phyloP scores from a whole-genome alignment of 2,888 invertebrate species.

The Erebia aethiops region DNA sequence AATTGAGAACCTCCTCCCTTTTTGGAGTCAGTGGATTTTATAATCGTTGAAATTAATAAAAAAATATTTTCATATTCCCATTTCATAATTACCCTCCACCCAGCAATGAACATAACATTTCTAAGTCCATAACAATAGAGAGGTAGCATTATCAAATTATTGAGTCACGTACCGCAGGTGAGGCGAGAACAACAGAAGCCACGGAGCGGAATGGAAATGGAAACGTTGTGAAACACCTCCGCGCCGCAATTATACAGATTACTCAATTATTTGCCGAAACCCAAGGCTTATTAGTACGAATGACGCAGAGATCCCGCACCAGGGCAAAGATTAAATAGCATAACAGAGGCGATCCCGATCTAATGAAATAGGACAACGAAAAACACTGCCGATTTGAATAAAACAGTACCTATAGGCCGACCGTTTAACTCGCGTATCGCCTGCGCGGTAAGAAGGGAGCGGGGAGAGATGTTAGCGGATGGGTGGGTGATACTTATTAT shows the following conservation, averaged over 20 bases:
- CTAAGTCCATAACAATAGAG: slow-evolving; percentile 1
- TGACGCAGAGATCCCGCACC: slow-evolving; percentile 63
- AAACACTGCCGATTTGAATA: too few species aligned
- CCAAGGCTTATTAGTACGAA: slow-evolving; percentile 73
- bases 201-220: slow-evolving; percentile 19
- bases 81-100: not conserved
- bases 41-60: not conserved
- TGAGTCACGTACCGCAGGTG: slow-evolving; percentile 32
- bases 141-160: slow-evolving; percentile 28
- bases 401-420: too few species aligned
- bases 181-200: slow-evolving; percentile 18
- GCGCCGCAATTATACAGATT: slow-evolving; percentile 53
- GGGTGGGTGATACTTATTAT: too few species aligned
- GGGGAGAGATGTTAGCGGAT: too few species aligned
- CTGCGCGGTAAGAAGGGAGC: too few species aligned
- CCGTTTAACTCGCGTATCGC: too few species aligned
- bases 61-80: not conserved
- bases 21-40: too few species aligned
- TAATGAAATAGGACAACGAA: too few species aligned
- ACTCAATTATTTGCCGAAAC: slow-evolving; percentile 63
- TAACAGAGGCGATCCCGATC: not conserved
- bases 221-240: slow-evolving; percentile 27
- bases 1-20: too few species aligned
- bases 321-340: slow-evolving; percentile 39
- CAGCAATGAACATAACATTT: slow-evolving; percentile 15